Conservation (phyloP, 2,113 vertebrate species). For the Trematomus loennbergii region DNA sequence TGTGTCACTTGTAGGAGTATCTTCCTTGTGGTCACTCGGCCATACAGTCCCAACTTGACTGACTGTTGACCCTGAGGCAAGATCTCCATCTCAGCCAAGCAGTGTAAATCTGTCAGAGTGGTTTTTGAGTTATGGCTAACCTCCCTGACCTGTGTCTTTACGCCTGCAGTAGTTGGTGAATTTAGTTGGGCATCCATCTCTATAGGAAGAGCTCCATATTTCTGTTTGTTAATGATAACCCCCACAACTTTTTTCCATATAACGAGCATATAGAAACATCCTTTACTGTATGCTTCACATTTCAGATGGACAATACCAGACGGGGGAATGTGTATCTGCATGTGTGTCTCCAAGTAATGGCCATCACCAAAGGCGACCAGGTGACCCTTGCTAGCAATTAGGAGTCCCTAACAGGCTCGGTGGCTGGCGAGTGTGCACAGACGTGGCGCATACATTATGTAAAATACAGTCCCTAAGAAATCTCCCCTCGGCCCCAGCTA, state of each 20-base stretch:
- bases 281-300: background rate
- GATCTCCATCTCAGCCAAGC: conserved; percentile 5
- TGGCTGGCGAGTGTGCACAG: conserved; percentile 51
- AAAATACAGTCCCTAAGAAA: conserved; percentile 69
- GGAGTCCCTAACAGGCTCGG: conserved; percentile 66
- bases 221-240: conserved; percentile 49
- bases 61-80: conserved; percentile 37
- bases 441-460: conserved; percentile 72
- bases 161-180: conserved; percentile 12
- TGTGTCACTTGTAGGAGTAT: conserved; percentile 3
- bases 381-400: conserved; percentile 81
- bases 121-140: conserved; percentile 16
- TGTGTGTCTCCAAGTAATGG: conserved; percentile 64
- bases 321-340: conserved; percentile 11
- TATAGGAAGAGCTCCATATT: conserved; percentile 20
- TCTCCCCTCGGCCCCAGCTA: conserved; percentile 28
- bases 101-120: conserved; percentile 23
- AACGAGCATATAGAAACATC: conserved; percentile 50
- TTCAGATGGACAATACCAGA: conserved; percentile 18
- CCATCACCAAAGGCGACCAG: conserved; percentile 72
- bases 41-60: conserved; percentile 13
- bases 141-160: conserved; percentile 8
- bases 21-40: background rate
- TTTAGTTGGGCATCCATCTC: conserved; percentile 34
- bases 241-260: conserved; percentile 32